Percentiles rank a stretch among this genome's conserved stretches.
Conservation (phyloP, 2,797 vertebrate species). For the Muscicapa striata region DNA sequence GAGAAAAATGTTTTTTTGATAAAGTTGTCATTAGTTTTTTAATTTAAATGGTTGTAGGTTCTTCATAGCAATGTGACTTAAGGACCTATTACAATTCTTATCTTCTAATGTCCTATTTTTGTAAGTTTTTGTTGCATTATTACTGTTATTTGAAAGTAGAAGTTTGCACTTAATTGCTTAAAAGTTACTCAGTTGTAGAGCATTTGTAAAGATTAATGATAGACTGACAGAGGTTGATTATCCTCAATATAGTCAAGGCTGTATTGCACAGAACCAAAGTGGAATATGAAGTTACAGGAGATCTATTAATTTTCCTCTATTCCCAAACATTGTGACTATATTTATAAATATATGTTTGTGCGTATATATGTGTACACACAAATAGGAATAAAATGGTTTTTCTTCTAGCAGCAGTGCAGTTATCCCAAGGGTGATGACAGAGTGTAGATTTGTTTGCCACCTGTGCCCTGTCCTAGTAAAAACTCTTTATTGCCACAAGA, state of each 20-base stretch:
- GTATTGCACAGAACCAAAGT: background rate
- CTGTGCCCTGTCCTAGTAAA: background rate
- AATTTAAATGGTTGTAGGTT: background rate
- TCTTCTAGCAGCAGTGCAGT: background rate
- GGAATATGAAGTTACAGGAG: background rate
- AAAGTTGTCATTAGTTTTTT: background rate
- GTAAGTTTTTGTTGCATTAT: background rate
- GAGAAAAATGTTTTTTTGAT: background rate
- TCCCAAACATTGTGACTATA: background rate
- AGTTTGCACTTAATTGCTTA: background rate
- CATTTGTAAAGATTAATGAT: background rate
- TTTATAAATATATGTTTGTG: background rate
- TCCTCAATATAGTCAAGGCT: background rate
- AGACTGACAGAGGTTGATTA: background rate
- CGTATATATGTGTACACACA: background rate
- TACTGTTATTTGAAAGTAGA: slow-evolving; percentile 13
- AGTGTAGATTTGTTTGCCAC: background rate
- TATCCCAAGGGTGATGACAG: background rate
- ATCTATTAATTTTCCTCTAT: background rate
- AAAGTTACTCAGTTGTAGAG: background rate
- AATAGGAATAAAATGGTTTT: background rate
- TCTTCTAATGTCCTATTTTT: background rate
- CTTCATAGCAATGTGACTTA: background rate
- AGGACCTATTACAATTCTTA: background rate
- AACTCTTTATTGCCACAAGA: background rate